phyloP scores from a whole-genome alignment of 1,140 invertebrate species.

The Grapholita molesta region DNA sequence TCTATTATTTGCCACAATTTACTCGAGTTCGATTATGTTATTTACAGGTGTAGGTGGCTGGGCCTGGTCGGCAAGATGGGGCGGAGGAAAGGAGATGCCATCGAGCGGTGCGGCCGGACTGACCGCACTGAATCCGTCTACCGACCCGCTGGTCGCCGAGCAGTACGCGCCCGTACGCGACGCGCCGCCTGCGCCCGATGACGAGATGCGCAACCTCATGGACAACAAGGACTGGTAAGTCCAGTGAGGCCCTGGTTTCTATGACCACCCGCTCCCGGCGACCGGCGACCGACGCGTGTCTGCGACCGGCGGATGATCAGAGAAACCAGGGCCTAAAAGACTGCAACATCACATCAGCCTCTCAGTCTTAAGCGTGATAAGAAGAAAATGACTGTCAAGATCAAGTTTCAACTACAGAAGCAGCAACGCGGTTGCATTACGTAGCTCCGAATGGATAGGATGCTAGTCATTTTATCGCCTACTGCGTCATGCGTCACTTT shows the following conservation, averaged over 20 bases:
- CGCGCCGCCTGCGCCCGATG: conserved; percentile 80
- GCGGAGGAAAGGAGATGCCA: conserved; percentile 61
- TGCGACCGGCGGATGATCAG: no score
- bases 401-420: no score
- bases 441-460: no score
- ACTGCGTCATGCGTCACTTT: no score
- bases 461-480: no score
- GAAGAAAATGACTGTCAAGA: no score
- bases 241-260: not conserved
- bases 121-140: conserved; percentile 82
- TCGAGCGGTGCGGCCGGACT: conserved; percentile 61
- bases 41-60: conserved; percentile 55
- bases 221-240: conserved; percentile 83
- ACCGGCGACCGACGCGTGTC: not conserved
- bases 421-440: no score
- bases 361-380: no score
- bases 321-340: no score
- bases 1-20: no score
- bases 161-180: conserved; percentile 84
- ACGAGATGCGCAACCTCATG: conserved; percentile 84
- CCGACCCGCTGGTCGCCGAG: conserved; percentile 83
- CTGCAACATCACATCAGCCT: no score
- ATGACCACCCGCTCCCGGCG: not conserved
- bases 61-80: conserved; percentile 61
- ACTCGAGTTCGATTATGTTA: no score